Evolutionary conservation across 1,140 invertebrate genomes (phyloP), one percentile per base, ranked within the genome.

Genomic region (Gerris buenoi): DNA sequence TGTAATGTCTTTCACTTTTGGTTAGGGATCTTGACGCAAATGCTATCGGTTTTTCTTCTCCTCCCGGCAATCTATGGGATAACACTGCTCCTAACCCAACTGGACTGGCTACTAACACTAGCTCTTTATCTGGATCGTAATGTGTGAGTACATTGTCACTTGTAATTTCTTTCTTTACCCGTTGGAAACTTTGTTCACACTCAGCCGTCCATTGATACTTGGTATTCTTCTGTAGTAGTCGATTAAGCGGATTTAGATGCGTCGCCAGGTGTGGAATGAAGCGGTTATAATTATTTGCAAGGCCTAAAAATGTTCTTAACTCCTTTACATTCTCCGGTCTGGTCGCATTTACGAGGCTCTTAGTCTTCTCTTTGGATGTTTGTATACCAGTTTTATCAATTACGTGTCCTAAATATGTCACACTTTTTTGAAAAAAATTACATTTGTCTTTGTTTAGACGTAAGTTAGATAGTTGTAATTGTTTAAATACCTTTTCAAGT

Each of bases 1-100:
- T 68, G 63, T 83, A 81, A 66, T 77, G 80, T 70, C 73, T 69
- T 70, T 83, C 77, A 46, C 5, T 18, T 18, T 46, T 46, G 18
- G 33, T 10, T 18, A 46, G 18, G 5, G 33, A 10, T 5, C 33
- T 5, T 5, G 33, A 46, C 5, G 33, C 33, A 46, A 46, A 46
- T 10, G 33, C 33, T 10, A 46, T 46, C 5, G 33, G 33, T 10
- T 18, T 5, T 18, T 46, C 33, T 46, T 46, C 33, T 10, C 33
- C 33, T 10, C 33, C 18, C 18, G 33, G 33, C 18, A 46, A 46
- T 18, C 5, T 18, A 46, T 46, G 33, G 5, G 33, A 46, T 10
- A 46, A 10, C 5, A 5, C 5, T 10, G 33, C 33, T 10, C 33
- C 33, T 46, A 46, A 46, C 33, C 33, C 33, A 18, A 10, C 5